Percentiles rank a stretch among this genome's conserved stretches.
Conservation (phyloP, 92 coral and sea anemone genomes). For the Galaxea fascicularis region DNA sequence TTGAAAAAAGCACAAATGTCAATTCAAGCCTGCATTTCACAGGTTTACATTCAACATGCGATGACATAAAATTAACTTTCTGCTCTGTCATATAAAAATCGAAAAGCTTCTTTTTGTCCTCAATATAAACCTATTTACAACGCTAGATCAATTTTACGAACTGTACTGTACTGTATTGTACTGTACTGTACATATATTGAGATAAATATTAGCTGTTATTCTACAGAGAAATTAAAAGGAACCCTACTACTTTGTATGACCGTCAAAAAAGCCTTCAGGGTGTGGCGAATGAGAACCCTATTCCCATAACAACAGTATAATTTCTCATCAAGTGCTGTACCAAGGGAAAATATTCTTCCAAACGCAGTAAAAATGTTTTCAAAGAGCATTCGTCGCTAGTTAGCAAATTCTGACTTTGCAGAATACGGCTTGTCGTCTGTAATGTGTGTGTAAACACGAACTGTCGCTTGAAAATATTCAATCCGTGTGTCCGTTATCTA, state of each 20-base stretch:
- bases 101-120: neutral
- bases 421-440: neutral
- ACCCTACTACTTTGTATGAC: neutral
- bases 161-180: too few species aligned
- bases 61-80: conserved; percentile 2
- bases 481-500: neutral
- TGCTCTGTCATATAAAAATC: conserved; percentile 1
- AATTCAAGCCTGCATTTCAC: neutral
- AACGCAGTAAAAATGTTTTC: neutral
- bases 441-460: too few species aligned
- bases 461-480: conserved; percentile 7
- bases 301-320: neutral
- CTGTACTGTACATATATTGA: neutral
- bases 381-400: neutral
- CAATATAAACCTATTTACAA: neutral
- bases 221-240: conserved; percentile 9
- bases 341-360: neutral
- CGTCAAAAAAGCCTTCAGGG: neutral
- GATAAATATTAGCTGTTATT: neutral
- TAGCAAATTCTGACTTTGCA: neutral
- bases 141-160: neutral
- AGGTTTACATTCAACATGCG: neutral
- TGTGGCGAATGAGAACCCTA: conserved; percentile 21
- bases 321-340: neutral
- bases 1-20: conserved; percentile 11